phyloP scores from a whole-genome alignment of 2,888 invertebrate genomes.

The Timandra comae region DNA sequence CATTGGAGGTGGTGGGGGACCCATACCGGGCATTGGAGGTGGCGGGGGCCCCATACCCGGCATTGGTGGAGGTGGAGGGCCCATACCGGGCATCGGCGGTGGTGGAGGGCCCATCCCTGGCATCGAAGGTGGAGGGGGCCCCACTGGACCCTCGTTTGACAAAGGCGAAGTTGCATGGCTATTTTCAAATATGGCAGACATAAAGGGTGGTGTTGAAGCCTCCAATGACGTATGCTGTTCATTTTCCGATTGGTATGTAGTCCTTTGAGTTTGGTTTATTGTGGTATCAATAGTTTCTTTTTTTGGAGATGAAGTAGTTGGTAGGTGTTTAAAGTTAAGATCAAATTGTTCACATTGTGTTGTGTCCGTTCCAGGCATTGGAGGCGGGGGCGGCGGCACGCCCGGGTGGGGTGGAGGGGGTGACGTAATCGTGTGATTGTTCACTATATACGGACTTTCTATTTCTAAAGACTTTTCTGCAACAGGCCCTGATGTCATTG shows the following conservation, averaged over 20 bases:
- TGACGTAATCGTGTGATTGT: conserved; percentile 13
- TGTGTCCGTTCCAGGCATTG: conserved; percentile 48
- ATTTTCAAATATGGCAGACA: too few relatives aligned
- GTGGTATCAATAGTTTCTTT: too few relatives aligned
- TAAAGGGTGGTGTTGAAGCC: conserved; percentile 39
- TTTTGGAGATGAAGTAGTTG: conserved; percentile 33
- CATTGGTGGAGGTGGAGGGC: conserved; percentile 50
- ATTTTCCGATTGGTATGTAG: too few relatives aligned
- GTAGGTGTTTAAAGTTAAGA: not conserved
- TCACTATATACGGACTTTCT: conserved; percentile 9
- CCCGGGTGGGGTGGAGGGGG: conserved; percentile 55
- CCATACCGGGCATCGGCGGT: conserved; percentile 54
- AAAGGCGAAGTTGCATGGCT: too few relatives aligned
- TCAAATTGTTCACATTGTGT: conserved; percentile 32
- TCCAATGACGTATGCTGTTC: too few relatives aligned
- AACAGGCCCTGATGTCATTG: conserved; percentile 13
- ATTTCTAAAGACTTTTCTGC: conserved; percentile 14
- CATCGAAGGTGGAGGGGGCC: conserved; percentile 57
- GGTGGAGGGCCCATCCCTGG: conserved; percentile 43
- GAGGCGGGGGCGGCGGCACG: conserved; percentile 44
- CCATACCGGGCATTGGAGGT: conserved; percentile 37
- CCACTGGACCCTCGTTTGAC: too few relatives aligned
- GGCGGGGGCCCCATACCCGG: conserved; percentile 46
- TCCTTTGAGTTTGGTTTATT: too few relatives aligned
- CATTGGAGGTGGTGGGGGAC: conserved; percentile 47